Conservation (phyloP, 2,797 vertebrate species). For the Microctenopoma steveboyesi region DNA sequence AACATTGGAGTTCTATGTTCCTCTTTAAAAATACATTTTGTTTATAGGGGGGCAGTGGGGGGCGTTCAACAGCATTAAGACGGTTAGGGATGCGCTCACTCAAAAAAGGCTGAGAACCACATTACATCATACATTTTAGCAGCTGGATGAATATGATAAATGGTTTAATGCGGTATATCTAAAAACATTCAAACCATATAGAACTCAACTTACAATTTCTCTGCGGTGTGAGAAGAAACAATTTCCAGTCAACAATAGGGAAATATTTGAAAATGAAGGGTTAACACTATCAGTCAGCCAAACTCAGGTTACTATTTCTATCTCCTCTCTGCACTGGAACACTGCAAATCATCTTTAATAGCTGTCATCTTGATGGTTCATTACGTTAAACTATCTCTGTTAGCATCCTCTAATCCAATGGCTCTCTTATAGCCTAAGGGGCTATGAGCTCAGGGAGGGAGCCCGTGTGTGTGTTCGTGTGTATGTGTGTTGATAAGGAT, state of each 20-base stretch:
- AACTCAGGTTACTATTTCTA: constrained; percentile 43
- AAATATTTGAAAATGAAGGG: constrained; percentile 31
- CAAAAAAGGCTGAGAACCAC: too few relatives aligned
- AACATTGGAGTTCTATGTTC: too few relatives aligned
- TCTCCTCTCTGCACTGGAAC: constrained; percentile 49
- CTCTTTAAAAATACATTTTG: too few relatives aligned
- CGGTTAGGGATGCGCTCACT: too few relatives aligned
- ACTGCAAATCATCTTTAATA: constrained; percentile 94
- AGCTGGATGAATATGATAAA: constrained; percentile 7
- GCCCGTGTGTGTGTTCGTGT: constrained; percentile 13
- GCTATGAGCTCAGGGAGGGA: constrained; percentile 55
- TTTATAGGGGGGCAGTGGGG: too few relatives aligned
- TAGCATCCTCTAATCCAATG: constrained; percentile 94
- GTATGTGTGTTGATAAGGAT: constrained; percentile 59
- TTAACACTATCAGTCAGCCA: constrained; percentile 48
- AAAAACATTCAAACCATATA: constrained; percentile 19
- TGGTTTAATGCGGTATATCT: constrained; percentile 26
- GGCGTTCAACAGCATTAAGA: too few relatives aligned
- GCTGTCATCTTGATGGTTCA: constrained; percentile 93
- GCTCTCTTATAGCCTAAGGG: constrained; percentile 91
- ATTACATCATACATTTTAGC: background rate
- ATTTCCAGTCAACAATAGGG: constrained; percentile 37
- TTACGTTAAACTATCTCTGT: constrained; percentile 95
- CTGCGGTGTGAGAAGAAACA: constrained; percentile 9
- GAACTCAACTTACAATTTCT: constrained; percentile 10